Conservation (phyloP, 2,113 vertebrate species). For the Epinephelus moara region DNA sequence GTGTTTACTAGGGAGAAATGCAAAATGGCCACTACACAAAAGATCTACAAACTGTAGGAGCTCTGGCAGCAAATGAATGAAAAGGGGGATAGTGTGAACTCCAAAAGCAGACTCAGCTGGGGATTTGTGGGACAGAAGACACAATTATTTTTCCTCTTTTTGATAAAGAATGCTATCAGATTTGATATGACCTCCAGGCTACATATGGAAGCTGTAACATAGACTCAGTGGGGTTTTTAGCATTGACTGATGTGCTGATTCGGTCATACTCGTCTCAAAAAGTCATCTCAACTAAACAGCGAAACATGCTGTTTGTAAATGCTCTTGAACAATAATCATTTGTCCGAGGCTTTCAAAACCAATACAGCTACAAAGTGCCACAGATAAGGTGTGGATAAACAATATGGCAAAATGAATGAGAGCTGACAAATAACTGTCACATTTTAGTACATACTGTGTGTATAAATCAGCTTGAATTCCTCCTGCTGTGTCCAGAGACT, state of each 20-base stretch:
- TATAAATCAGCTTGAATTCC: not conserved
- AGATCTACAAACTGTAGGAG: slow-evolving; percentile 45
- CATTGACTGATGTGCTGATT: not conserved
- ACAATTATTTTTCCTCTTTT: slow-evolving; percentile 12
- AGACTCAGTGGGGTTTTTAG: not conserved
- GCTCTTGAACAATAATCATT: not conserved
- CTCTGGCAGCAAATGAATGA: slow-evolving; percentile 43
- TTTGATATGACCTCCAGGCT: not conserved
- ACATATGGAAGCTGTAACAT: slow-evolving; percentile 7
- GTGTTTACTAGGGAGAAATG: slow-evolving; percentile 69
- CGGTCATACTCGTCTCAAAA: not conserved
- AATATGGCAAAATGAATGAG: not conserved
- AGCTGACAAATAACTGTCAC: not conserved
- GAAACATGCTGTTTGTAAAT: not conserved
- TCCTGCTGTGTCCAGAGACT: not conserved
- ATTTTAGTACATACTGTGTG: no score
- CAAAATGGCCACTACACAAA: slow-evolving; percentile 58
- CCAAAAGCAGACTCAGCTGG: slow-evolving; percentile 25
- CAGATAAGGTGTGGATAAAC: not conserved
- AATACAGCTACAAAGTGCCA: not conserved
- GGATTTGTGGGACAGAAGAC: slow-evolving; percentile 15
- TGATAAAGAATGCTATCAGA: slow-evolving; percentile 6
- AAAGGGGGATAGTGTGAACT: slow-evolving; percentile 43
- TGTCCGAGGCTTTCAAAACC: not conserved
- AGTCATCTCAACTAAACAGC: not conserved